These are phyloP conservation scores for Hexactinellida sp. DNA, from an alignment of 37 sponge, comb jelly and placozoan genomes.

Conservation along the genomic window DNA sequence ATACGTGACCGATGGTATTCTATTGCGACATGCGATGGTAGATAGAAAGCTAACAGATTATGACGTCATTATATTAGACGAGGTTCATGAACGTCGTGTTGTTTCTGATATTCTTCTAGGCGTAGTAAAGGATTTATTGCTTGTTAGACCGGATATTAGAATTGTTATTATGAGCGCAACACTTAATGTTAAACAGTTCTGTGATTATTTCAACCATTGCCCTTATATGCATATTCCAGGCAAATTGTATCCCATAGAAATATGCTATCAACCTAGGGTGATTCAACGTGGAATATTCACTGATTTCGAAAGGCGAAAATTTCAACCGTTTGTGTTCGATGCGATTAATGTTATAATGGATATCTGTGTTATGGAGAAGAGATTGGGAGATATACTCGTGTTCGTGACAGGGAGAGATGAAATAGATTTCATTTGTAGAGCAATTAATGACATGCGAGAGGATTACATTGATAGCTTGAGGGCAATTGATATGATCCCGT, in stretches of 20 bases:
- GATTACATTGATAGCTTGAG: neutral
- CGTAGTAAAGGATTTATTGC: neutral
- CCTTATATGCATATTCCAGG: neutral
- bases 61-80: constrained; percentile 14
- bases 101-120: neutral
- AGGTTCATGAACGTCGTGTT: neutral
- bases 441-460: neutral
- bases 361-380: neutral
- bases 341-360: neutral
- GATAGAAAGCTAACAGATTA: neutral
- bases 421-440: neutral
- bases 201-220: neutral
- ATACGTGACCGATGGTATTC: constrained; percentile 14
- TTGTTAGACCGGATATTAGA: neutral
- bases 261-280: neutral
- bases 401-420: neutral
- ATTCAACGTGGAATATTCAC: neutral
- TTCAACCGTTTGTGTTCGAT: neutral
- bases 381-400: neutral
- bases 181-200: neutral
- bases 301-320: neutral
- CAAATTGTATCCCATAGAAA: neutral
- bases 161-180: neutral
- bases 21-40: neutral
- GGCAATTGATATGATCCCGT: neutral